Evolutionary conservation across 2,888 invertebrate species (phyloP).

Genomic region (Tetragonula carbonaria): DNA sequence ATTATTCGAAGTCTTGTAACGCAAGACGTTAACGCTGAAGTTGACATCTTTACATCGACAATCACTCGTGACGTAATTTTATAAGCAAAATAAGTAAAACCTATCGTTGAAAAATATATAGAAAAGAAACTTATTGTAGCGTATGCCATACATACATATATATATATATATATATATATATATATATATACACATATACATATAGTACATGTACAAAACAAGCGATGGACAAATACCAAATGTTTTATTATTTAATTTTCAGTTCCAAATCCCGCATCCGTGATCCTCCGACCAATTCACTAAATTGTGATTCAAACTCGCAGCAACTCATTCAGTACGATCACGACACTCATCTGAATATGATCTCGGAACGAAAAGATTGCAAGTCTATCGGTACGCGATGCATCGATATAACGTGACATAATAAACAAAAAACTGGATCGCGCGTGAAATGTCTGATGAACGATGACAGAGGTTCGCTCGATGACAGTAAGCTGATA

Average conservation of each 20-base stretch:
- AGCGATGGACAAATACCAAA: background rate
- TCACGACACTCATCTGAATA: background rate
- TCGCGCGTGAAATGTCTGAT: background rate
- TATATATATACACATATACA: background rate
- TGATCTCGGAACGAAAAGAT: background rate
- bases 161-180: background rate
- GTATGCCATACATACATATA: background rate
- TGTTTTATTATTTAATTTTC: background rate
- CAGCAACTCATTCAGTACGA: background rate
- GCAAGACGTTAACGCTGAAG: background rate
- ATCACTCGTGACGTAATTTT: background rate
- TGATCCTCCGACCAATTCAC: background rate
- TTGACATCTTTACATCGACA: background rate
- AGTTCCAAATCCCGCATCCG: background rate
- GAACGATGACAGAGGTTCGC: slow-evolving; percentile 35
- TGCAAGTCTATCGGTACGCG: slow-evolving; percentile 14
- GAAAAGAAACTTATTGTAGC: background rate
- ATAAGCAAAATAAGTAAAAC: slow-evolving; percentile 5
- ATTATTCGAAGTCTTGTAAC: slow-evolving; percentile 1
- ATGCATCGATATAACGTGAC: slow-evolving; percentile 12
- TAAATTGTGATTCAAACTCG: background rate
- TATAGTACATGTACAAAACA: background rate
- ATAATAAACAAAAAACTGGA: slow-evolving; percentile 46
- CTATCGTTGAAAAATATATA: slow-evolving; percentile 6
- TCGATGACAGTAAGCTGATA: slow-evolving; percentile 42